Percentiles rank a stretch among this genome's conserved stretches.
These are phyloP conservation scores for Lycocerus yunnanus DNA, from an alignment of 2,888 invertebrate genomes.

Conservation along the genomic window DNA sequence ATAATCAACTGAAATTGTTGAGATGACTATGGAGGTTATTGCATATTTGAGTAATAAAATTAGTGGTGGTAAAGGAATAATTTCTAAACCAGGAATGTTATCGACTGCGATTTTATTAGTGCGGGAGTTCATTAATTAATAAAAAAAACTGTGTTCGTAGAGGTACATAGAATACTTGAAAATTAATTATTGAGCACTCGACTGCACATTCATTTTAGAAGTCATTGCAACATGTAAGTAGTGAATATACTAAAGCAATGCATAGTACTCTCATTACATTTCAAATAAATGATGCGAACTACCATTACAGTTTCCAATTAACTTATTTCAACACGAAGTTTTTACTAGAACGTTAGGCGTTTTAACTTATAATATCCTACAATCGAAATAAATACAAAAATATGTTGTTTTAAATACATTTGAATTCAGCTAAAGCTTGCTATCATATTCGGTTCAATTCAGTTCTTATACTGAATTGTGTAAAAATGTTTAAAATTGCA, in stretches of 20 bases:
- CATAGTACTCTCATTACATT: neutral
- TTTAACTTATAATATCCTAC: too few relatives aligned
- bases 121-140: neutral
- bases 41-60: neutral
- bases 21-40: neutral
- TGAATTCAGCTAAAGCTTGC: too few relatives aligned
- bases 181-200: neutral
- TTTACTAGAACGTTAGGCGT: too few relatives aligned
- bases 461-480: too few relatives aligned
- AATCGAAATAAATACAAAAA: too few relatives aligned
- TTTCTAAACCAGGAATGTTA: neutral
- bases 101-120: neutral
- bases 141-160: neutral
- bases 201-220: neutral
- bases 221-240: neutral
- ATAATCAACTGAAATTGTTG: neutral
- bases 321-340: too few relatives aligned
- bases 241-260: neutral
- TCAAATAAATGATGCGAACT: neutral
- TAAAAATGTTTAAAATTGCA: too few relatives aligned
- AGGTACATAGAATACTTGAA: neutral
- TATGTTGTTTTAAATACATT: too few relatives aligned
- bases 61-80: neutral
- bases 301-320: too few relatives aligned
- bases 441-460: too few relatives aligned